Percentiles rank a stretch among this genome's conserved stretches.
These are phyloP conservation scores for Andrena hattorfiana DNA, from an alignment of 2,888 invertebrate genomes.

Conservation along the genomic window DNA sequence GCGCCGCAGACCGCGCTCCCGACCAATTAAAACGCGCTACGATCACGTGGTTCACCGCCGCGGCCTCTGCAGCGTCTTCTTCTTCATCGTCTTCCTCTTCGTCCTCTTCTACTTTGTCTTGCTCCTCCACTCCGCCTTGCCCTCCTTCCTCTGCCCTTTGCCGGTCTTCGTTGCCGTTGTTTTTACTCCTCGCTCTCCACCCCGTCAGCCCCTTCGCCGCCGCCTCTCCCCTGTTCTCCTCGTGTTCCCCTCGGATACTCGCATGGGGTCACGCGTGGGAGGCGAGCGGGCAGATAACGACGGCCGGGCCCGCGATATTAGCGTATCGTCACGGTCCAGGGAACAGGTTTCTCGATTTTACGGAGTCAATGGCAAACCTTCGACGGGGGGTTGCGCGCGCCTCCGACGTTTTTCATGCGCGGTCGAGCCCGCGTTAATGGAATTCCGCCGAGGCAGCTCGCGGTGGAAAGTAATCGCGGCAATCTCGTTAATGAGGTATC, in stretches of 20 bases:
- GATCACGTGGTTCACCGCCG: constrained; percentile 79
- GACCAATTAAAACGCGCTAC: constrained; percentile 84
- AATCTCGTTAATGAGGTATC: constrained; percentile 44
- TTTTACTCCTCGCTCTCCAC: constrained; percentile 17
- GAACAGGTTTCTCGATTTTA: constrained; percentile 56
- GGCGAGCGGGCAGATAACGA: constrained; percentile 50
- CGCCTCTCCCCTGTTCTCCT: constrained; percentile 18
- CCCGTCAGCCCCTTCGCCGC: constrained; percentile 18
- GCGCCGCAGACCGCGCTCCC: constrained; percentile 66
- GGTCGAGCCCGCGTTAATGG: constrained; percentile 43
- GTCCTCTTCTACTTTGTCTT: constrained; percentile 3
- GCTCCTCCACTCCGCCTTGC: constrained; percentile 1
- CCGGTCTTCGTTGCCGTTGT: constrained; percentile 22
- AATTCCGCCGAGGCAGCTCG: constrained; percentile 25
- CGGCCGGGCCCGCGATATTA: constrained; percentile 49
- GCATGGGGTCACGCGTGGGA: constrained; percentile 58
- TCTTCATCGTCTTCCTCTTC: constrained; percentile 48
- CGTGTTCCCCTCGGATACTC: constrained; percentile 37
- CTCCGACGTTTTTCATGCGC: constrained; percentile 20
- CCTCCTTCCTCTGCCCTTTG: constrained; percentile 1
- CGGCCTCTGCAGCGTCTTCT: constrained; percentile 53
- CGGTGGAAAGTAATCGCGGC: constrained; percentile 34
- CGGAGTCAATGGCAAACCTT: constrained; percentile 27
- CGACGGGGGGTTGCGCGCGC: constrained; percentile 25
- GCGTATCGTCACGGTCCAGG: constrained; percentile 42